Percentiles rank a stretch among this genome's conserved stretches.
Conservation (phyloP, 2,888 invertebrate species). For the Diachrysia chrysitis region DNA sequence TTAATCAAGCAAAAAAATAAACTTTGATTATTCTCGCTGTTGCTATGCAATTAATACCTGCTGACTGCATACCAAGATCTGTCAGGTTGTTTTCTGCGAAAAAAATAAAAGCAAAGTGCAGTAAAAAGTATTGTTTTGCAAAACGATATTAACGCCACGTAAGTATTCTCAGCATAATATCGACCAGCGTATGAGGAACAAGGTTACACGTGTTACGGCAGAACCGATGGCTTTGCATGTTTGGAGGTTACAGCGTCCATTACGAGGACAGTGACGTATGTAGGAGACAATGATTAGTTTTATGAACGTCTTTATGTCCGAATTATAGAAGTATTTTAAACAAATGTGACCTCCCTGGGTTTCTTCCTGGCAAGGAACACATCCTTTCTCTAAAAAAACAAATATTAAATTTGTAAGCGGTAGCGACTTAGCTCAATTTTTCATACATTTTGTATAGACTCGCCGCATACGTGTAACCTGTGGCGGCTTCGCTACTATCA, state of each 20-base stretch:
- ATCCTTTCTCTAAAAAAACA: background rate
- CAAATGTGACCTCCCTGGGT: background rate
- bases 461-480: too few relatives aligned
- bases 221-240: conserved; percentile 68
- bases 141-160: conserved; percentile 34
- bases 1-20: conserved; percentile 22
- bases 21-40: background rate
- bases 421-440: too few relatives aligned
- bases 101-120: conserved; percentile 34
- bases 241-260: conserved; percentile 58
- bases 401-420: background rate
- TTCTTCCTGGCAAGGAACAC: background rate
- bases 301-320: background rate
- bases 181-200: conserved; percentile 64
- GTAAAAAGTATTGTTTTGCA: conserved; percentile 28
- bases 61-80: conserved; percentile 17
- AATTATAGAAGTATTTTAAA: background rate
- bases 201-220: conserved; percentile 81
- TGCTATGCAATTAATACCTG: conserved; percentile 25
- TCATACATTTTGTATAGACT: too few relatives aligned
- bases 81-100: conserved; percentile 32
- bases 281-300: conserved; percentile 27
- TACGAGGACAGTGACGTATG: conserved; percentile 55
- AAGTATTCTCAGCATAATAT: conserved; percentile 51
- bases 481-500: too few relatives aligned